phyloP scores from a whole-genome alignment of 1,140 invertebrate genomes.

The Bombus pyrosoma region DNA sequence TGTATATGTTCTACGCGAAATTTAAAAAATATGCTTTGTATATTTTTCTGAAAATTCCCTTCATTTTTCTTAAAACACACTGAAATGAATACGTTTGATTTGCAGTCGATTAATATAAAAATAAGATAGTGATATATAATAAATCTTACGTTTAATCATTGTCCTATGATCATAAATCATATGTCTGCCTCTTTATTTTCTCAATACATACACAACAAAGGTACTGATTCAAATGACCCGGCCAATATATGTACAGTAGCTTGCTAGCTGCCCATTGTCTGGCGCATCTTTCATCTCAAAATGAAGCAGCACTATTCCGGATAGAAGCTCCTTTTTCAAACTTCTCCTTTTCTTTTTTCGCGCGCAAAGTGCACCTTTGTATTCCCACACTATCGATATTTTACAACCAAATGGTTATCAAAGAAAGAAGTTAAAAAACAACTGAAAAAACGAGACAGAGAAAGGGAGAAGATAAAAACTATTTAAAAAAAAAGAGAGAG shows the following conservation, averaged over 20 bases:
- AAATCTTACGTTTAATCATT: not conserved
- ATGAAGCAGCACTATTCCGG: not conserved
- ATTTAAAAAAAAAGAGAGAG: too few relatives aligned
- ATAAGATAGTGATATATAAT: not conserved
- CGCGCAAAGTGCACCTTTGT: not conserved
- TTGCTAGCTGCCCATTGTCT: not conserved
- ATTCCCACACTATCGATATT: not conserved
- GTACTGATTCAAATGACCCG: not conserved
- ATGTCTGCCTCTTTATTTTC: not conserved
- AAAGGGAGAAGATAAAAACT: not conserved
- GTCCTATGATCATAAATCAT: not conserved
- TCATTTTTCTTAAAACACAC: too few relatives aligned
- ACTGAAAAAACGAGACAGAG: not conserved
- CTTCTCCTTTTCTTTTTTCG: not conserved
- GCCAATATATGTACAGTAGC: not conserved
- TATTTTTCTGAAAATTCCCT: too few relatives aligned
- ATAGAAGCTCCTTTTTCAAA: not conserved
- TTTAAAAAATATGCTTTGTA: too few relatives aligned
- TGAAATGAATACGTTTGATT: not conserved
- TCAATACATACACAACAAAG: not conserved
- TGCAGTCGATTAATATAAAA: not conserved
- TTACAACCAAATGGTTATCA: not conserved
- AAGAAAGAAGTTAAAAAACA: not conserved
- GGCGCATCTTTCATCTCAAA: slow-evolving; percentile 1
- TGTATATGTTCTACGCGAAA: too few relatives aligned